Evolutionary conservation across 2,888 invertebrate species (phyloP).

Genomic region (Rutpela maculata): DNA sequence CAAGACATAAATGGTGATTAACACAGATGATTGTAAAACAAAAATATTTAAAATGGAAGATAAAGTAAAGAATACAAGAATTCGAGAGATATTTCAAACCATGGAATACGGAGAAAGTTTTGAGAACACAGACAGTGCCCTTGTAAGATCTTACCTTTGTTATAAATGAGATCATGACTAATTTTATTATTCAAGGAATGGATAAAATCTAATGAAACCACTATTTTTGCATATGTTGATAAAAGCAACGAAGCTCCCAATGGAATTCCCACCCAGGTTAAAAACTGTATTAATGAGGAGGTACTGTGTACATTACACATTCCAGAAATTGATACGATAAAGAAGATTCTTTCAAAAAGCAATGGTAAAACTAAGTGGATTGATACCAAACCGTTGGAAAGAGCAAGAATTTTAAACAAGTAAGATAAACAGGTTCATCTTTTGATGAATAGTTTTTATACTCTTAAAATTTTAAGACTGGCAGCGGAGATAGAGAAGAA

Average conservation of each 20-base stretch:
- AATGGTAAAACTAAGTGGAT: conserved; percentile 54
- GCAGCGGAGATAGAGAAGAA: conserved; percentile 75
- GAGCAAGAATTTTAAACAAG: conserved; percentile 65
- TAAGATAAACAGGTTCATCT: conserved; percentile 43
- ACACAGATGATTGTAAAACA: conserved; percentile 12
- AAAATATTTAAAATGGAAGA: conserved; percentile 32
- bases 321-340: conserved; percentile 59
- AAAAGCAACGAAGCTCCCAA: conserved; percentile 43
- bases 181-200: conserved; percentile 62
- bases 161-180: background rate
- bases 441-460: background rate
- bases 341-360: conserved; percentile 57
- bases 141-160: conserved; percentile 61
- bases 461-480: conserved; percentile 68
- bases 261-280: conserved; percentile 48
- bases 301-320: conserved; percentile 51
- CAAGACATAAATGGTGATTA: background rate
- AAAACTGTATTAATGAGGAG: conserved; percentile 48
- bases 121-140: conserved; percentile 61
- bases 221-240: conserved; percentile 57
- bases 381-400: conserved; percentile 54
- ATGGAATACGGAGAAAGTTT: conserved; percentile 67
- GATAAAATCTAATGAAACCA: conserved; percentile 59
- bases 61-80: conserved; percentile 40
- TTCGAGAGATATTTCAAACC: conserved; percentile 62